Percentiles rank a stretch among this genome's conserved stretches.
phyloP scores from a whole-genome alignment of 2,888 invertebrate species.

The Mesopsocus fuscifrons region DNA sequence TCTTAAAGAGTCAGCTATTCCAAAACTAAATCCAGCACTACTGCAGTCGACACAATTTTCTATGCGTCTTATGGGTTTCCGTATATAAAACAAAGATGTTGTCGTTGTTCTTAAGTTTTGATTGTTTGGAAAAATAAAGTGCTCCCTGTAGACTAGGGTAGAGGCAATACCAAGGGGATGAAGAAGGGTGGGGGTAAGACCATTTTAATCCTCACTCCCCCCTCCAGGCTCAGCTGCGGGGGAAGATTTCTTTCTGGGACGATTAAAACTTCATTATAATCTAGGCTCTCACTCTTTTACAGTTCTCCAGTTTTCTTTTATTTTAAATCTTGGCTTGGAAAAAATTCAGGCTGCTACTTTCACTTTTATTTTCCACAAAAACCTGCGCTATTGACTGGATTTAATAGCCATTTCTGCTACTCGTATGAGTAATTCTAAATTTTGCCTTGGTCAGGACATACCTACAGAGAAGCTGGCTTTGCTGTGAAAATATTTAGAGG shows the following conservation, averaged over 20 bases:
- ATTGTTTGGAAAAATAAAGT: conserved; percentile 7
- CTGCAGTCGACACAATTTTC: too few species aligned
- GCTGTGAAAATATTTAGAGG: too few species aligned
- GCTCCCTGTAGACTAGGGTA: conserved; percentile 4
- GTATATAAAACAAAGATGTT: too few species aligned
- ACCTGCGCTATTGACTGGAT: too few species aligned
- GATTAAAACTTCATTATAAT: conserved; percentile 11
- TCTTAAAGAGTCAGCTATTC: too few species aligned
- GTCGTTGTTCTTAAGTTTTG: conserved; percentile 4
- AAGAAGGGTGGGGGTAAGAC: conserved; percentile 4
- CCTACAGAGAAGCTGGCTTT: too few species aligned
- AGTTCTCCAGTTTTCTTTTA: conserved; percentile 11
- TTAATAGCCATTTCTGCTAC: background rate
- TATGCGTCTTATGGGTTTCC: too few species aligned
- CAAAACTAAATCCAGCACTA: too few species aligned
- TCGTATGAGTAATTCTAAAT: background rate
- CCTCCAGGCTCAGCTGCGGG: background rate
- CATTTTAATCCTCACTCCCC: conserved; percentile 8
- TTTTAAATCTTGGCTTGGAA: background rate
- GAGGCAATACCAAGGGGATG: background rate
- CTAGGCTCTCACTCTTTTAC: conserved; percentile 8
- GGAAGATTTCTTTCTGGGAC: conserved; percentile 8
- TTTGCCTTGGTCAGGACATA: background rate
- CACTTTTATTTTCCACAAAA: background rate
- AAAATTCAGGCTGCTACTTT: conserved; percentile 1